These are phyloP conservation scores for Knipowitschia caucasica DNA, from an alignment of 2,797 vertebrate genomes.

Conservation along the genomic window DNA sequence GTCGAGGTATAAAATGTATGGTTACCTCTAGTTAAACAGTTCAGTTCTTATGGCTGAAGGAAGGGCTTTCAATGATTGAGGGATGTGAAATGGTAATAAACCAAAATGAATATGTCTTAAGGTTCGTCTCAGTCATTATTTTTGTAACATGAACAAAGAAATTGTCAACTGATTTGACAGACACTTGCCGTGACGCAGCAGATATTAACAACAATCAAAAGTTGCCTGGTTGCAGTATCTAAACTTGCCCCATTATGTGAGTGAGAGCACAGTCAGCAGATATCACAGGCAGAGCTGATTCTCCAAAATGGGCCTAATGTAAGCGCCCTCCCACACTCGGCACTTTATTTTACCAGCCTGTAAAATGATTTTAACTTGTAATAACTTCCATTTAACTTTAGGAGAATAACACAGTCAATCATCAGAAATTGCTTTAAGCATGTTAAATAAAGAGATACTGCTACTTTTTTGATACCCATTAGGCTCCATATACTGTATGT, in stretches of 20 bases:
- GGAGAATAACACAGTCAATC: too few species aligned
- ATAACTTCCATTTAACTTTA: too few species aligned
- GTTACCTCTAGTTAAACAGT: not conserved
- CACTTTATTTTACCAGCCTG: not conserved
- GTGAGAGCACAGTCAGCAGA: not conserved
- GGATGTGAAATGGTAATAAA: too few species aligned
- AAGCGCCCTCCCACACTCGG: not conserved
- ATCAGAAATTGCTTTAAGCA: too few species aligned
- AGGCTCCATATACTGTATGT: too few species aligned
- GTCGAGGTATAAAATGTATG: constrained; percentile 73
- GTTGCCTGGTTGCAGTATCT: constrained; percentile 1
- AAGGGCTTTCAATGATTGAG: not conserved
- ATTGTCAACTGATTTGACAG: not conserved
- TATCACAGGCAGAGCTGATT: not conserved
- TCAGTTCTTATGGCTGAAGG: not conserved
- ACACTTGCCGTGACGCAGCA: not conserved
- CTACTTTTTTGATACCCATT: too few species aligned
- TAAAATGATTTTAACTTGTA: not conserved
- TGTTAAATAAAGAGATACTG: too few species aligned
- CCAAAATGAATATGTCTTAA: too few species aligned
- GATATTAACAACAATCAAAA: not conserved
- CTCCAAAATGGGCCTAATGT: not conserved
- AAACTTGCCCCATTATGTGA: not conserved
- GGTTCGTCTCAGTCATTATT: too few species aligned
- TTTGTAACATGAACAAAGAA: too few species aligned